Conservation (phyloP, 1,140 invertebrate species). For the Drosophila punjabiensis region DNA sequence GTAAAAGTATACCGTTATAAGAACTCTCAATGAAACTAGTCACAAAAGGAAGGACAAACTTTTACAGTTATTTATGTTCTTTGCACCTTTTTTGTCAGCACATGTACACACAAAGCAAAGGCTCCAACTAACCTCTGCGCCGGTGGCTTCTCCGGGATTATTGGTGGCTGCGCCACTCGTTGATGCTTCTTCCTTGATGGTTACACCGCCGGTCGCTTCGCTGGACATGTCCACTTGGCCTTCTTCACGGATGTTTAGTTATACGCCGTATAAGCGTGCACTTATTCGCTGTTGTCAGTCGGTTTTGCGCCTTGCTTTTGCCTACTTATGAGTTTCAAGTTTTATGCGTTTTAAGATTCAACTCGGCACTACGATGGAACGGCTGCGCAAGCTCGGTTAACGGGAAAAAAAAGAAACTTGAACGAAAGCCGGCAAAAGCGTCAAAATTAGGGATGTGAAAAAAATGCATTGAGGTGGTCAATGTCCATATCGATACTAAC, state of each 20-base stretch:
- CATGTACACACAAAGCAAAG: background rate
- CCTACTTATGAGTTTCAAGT: too few species aligned
- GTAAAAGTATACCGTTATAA: background rate
- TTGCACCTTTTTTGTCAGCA: background rate
- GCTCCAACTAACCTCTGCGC: slow-evolving; percentile 45
- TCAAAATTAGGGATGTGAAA: background rate
- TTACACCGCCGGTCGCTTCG: slow-evolving; percentile 52
- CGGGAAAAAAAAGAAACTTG: background rate
- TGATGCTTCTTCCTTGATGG: slow-evolving; percentile 39
- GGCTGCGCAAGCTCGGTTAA: background rate
- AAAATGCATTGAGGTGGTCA: background rate
- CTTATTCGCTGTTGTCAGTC: background rate
- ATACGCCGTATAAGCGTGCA: background rate
- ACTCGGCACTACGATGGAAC: background rate
- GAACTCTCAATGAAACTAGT: background rate
- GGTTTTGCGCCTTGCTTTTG: background rate
- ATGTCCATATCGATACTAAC: background rate
- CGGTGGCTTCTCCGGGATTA: slow-evolving; percentile 15
- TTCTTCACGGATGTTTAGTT: background rate
- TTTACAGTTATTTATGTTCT: slow-evolving; percentile 7
- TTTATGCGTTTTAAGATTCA: background rate
- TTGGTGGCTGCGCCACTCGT: slow-evolving; percentile 27
- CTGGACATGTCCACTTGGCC: slow-evolving; percentile 43
- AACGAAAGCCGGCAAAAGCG: slow-evolving; percentile 9
- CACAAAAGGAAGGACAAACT: background rate